phyloP scores from a whole-genome alignment of 2,888 invertebrate genomes.

The Stenichneumon culpator region DNA sequence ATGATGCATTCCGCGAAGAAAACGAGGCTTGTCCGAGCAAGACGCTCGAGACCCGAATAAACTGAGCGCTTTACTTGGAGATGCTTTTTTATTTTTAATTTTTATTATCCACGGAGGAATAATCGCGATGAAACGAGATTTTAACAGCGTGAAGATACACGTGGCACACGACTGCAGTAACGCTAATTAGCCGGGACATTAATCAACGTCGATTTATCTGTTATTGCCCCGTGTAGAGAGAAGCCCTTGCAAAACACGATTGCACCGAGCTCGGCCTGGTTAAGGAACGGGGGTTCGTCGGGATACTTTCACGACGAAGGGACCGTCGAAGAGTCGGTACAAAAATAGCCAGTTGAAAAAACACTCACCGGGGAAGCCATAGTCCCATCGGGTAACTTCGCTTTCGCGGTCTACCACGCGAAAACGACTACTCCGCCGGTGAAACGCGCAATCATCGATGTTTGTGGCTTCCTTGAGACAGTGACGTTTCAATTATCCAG shows the following conservation, averaged over 20 bases:
- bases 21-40: neutral
- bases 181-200: constrained; percentile 14
- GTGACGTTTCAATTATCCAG: constrained; percentile 35
- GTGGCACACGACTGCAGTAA: neutral
- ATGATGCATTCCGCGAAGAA: constrained; percentile 44
- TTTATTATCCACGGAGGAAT: neutral
- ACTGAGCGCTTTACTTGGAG: neutral
- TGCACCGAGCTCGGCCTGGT: neutral
- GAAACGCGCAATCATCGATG: constrained; percentile 41
- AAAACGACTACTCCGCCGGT: constrained; percentile 26
- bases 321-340: neutral
- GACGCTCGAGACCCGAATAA: neutral
- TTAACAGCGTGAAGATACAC: neutral
- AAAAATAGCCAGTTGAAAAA: constrained; percentile 13
- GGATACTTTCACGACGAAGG: neutral
- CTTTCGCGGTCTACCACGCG: constrained; percentile 14
- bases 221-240: constrained; percentile 12
- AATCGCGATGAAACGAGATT: neutral
- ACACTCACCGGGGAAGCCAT: constrained; percentile 57
- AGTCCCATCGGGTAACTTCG: constrained; percentile 9
- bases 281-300: constrained; percentile 15
- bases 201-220: constrained; percentile 8
- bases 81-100: neutral
- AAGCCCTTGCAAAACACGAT: constrained; percentile 22
- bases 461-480: constrained; percentile 13